Evolutionary conservation across 2,888 invertebrate genomes (phyloP).

Genomic region (Julus scandinavius): DNA sequence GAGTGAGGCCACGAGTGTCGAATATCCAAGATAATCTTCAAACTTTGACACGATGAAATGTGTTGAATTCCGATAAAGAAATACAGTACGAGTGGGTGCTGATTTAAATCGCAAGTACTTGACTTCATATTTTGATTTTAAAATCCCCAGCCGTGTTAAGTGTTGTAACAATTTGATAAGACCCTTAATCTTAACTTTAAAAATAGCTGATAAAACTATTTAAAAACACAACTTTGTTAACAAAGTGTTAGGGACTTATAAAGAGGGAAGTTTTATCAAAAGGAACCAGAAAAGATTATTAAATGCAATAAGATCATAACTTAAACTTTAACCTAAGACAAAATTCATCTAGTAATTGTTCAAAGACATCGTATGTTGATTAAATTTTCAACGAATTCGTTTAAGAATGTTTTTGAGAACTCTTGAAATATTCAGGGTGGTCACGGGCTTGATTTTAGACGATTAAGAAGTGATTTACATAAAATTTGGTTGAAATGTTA

Average conservation of each 20-base stretch:
- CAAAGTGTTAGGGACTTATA: too few relatives aligned
- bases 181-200: background rate
- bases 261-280: too few relatives aligned
- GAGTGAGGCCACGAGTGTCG: background rate
- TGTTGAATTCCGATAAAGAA: background rate
- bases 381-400: too few relatives aligned
- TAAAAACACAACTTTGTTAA: background rate
- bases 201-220: background rate
- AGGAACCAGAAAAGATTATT: too few relatives aligned
- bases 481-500: too few relatives aligned
- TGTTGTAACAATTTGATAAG: background rate
- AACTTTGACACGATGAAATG: background rate
- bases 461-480: too few relatives aligned
- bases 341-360: too few relatives aligned
- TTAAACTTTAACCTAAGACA: background rate
- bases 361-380: too few relatives aligned
- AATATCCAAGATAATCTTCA: background rate
- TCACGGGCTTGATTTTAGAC: too few relatives aligned
- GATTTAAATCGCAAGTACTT: background rate
- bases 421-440: too few relatives aligned
- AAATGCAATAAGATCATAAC: background rate
- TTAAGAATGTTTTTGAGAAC: too few relatives aligned
- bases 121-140: background rate
- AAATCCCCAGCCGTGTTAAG: background rate
- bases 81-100: background rate